Evolutionary conservation across 2,797 vertebrate species (phyloP).

Genomic region (Anguilla megastoma): DNA sequence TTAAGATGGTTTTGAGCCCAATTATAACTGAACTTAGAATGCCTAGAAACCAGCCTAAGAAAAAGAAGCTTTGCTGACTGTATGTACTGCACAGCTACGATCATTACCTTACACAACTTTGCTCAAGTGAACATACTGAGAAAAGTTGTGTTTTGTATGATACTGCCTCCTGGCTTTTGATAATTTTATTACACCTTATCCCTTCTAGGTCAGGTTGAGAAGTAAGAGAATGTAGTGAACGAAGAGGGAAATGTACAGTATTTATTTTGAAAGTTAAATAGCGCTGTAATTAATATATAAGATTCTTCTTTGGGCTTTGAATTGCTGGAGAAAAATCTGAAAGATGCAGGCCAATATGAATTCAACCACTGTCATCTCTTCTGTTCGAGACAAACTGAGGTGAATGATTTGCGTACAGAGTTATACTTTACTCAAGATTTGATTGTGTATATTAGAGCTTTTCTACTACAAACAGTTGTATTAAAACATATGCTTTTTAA

Average conservation of each 20-base stretch:
- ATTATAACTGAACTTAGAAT: background rate
- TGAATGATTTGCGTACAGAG: constrained; percentile 50
- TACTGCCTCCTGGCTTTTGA: constrained; percentile 68
- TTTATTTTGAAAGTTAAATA: constrained; percentile 70
- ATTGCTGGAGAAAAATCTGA: background rate
- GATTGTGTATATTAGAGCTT: constrained; percentile 57
- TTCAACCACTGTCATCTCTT: background rate
- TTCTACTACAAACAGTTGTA: constrained; percentile 55
- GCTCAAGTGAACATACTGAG: background rate
- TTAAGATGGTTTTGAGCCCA: background rate
- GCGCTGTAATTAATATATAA: constrained; percentile 55
- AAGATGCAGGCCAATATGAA: background rate
- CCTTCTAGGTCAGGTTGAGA: constrained; percentile 17
- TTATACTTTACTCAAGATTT: constrained; percentile 51
- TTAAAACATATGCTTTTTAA: constrained; percentile 63
- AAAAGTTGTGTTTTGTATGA: constrained; percentile 52
- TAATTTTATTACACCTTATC: constrained; percentile 55
- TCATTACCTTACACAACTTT: constrained; percentile 9
- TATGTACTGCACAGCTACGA: background rate
- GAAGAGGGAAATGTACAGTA: constrained; percentile 69
- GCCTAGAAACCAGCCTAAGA: background rate
- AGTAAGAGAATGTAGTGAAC: constrained; percentile 5
- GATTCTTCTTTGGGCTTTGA: background rate
- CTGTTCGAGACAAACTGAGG: constrained; percentile 49
- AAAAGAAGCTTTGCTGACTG: background rate